Percentiles rank a stretch among this genome's conserved stretches.
Evolutionary conservation across 2,888 invertebrate species (phyloP).

Genomic region (Sturmia bella): DNA sequence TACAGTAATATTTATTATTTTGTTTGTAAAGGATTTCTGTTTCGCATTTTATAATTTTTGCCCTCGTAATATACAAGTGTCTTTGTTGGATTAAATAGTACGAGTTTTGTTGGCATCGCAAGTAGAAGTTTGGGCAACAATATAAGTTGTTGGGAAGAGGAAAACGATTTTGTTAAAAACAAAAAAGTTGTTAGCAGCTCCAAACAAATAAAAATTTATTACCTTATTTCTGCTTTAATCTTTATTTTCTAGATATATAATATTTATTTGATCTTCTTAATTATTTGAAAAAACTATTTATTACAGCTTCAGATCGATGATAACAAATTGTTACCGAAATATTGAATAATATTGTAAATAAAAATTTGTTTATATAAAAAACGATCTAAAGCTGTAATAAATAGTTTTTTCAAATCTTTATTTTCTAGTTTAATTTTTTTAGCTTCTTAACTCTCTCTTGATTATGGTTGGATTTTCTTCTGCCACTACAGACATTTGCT

Average conservation of each 20-base stretch:
- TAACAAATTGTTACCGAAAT: too few species aligned
- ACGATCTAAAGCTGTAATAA: too few species aligned
- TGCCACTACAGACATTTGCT: background rate
- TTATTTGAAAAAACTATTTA: too few species aligned
- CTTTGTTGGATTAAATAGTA: slow-evolving; percentile 3
- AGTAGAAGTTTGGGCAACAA: background rate
- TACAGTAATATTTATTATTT: slow-evolving; percentile 39
- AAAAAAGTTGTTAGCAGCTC: slow-evolving; percentile 54
- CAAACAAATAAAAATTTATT: slow-evolving; percentile 64
- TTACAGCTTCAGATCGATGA: too few species aligned
- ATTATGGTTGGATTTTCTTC: slow-evolving; percentile 13
- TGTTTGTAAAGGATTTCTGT: slow-evolving; percentile 29
- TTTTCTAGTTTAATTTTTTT: background rate
- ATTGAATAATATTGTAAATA: too few species aligned
- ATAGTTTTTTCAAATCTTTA: slow-evolving; percentile 39
- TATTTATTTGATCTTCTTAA: too few species aligned
- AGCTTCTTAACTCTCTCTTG: slow-evolving; percentile 7
- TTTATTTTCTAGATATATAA: too few species aligned
- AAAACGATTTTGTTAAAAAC: slow-evolving; percentile 44
- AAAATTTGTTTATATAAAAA: too few species aligned
- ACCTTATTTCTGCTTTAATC: slow-evolving; percentile 60
- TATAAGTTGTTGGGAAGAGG: background rate
- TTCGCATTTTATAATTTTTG: background rate
- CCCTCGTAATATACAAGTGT: slow-evolving; percentile 20
- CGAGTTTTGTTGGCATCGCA: slow-evolving; percentile 6